Evolutionary conservation across 2,888 invertebrate species (phyloP), one percentile per base, ranked within the genome.

Genomic region (Cyaniris semiargus): DNA sequence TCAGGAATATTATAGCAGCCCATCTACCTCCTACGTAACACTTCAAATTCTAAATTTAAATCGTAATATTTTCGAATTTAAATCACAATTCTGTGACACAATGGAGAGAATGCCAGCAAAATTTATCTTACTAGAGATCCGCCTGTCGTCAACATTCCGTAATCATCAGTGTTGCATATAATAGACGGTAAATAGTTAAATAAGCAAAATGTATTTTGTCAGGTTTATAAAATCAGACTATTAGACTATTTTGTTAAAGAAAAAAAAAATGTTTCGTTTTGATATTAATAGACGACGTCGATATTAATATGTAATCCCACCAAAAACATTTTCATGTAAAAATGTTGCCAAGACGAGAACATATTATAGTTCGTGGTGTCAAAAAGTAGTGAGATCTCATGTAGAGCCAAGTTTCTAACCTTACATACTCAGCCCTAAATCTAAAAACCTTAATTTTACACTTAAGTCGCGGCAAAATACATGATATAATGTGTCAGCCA

Each of bases 1-100:
- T 80, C 79, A 79, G 77, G 78, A 79, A 79, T 81, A 81, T 81
- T 80, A 78, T 78, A 79, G 53, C 79, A 78, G 78, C 79, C 79
- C 79, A 71, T 76, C 66, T 66, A 66, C 76, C 76, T 77, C 53
- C 75, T 77, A 79, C 71, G 76, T 78, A 78, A 72, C 78, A 76
- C 79, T 80, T 78, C 77, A 80, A 79, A 78, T 79, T 80, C 79
- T 78, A 79, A 80, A 79, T 80, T 79, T 77, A 80, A 78, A 58
- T 74, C 76, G 75, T 79, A 79, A 80, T 76, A 77, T 79, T 78
- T 77, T 74, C 76, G 70, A 75, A 76, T 78, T 76, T 76, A 75
- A 77, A 78, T 78, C 79, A 79, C 70, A 72, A 76, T 71, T 78
- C 78, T 75, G 79, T 70, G 79, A 80, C 13, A 75, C 76, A 76